phyloP scores from a whole-genome alignment of 2,888 invertebrate genomes.

The Lasioglossum zephyrum region DNA sequence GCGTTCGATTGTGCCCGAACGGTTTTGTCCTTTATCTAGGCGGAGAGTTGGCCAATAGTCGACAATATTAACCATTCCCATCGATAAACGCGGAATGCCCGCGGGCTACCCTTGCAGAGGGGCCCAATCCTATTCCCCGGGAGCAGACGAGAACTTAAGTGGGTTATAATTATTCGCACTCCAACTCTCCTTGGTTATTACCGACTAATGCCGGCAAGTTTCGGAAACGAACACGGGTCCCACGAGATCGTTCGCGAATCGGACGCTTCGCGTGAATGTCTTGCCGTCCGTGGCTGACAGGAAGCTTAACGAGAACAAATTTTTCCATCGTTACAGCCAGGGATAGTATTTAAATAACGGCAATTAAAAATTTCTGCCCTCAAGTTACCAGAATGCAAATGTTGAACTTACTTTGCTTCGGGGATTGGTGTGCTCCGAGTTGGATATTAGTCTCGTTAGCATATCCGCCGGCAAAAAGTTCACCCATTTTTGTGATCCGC shows the following conservation, averaged over 20 bases:
- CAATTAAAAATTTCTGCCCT: conserved; percentile 1
- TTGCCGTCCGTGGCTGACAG: background rate
- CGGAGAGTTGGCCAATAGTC: background rate
- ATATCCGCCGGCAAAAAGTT: background rate
- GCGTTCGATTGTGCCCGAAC: background rate
- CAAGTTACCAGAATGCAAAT: background rate
- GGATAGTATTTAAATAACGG: background rate
- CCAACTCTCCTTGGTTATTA: conserved; percentile 70
- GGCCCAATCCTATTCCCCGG: conserved; percentile 2
- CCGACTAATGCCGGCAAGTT: conserved; percentile 71
- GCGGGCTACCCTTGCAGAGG: background rate
- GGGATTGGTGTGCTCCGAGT: background rate
- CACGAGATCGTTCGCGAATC: conserved; percentile 25
- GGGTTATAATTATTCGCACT: conserved; percentile 78
- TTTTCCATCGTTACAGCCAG: background rate
- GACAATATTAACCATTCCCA: conserved; percentile 4
- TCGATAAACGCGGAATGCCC: conserved; percentile 5
- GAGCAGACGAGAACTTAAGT: conserved; percentile 50
- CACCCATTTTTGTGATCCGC: background rate
- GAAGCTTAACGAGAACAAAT: conserved; percentile 38
- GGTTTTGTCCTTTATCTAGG: background rate
- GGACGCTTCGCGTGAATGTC: conserved; percentile 14
- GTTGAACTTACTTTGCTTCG: background rate
- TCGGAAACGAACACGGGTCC: conserved; percentile 53
- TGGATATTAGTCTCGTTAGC: conserved; percentile 23